Percentiles rank a stretch among this genome's conserved stretches.
Conservation (phyloP, 2,888 invertebrate genomes). For the Cistogaster globosa region DNA sequence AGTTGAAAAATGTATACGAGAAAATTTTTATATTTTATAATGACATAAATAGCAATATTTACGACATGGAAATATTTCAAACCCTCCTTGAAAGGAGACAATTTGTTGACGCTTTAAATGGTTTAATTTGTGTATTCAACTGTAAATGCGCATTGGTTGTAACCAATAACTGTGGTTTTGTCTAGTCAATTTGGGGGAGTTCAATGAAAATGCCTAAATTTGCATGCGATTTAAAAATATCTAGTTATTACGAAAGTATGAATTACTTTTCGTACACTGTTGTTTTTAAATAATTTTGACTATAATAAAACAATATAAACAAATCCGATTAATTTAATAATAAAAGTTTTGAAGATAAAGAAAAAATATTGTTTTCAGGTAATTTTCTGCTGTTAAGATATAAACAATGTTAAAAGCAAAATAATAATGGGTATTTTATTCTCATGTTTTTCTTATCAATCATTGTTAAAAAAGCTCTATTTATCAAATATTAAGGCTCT, state of each 20-base stretch:
- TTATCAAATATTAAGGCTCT: no score
- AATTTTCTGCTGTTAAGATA: no score
- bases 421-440: no score
- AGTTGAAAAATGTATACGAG: slow-evolving; percentile 6
- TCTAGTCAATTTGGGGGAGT: slow-evolving; percentile 22
- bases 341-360: no score
- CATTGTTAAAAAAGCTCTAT: no score
- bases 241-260: not conserved
- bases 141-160: slow-evolving; percentile 48
- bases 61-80: slow-evolving; percentile 36
- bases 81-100: slow-evolving; percentile 51
- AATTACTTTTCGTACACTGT: no score
- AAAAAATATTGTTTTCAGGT: no score
- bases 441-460: no score
- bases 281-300: no score
- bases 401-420: no score
- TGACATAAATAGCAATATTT: slow-evolving; percentile 57
- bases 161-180: slow-evolving; percentile 45
- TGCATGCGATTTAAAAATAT: not conserved
- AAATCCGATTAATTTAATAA: no score
- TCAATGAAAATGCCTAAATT: not conserved
- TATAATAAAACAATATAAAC: no score
- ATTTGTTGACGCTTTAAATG: slow-evolving; percentile 62
- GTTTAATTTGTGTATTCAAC: slow-evolving; percentile 44
- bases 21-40: slow-evolving; percentile 26